These are phyloP conservation scores for Orientallactaga sibirica DNA, from an alignment of 2,797 vertebrate species.

Conservation along the genomic window DNA sequence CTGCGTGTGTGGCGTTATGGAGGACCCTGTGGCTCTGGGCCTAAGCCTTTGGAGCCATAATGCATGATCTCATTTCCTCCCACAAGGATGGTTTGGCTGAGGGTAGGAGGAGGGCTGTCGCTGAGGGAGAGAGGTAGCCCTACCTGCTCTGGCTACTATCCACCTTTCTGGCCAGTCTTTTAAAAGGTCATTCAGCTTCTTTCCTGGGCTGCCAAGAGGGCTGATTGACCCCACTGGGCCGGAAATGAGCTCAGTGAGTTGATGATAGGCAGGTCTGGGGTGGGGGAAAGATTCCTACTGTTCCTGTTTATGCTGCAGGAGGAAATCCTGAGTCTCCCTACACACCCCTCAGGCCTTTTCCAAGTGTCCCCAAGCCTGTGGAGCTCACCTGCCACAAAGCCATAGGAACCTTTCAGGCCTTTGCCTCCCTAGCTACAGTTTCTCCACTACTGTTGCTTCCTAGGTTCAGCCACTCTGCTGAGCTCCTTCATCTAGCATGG, in stretches of 20 bases:
- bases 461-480: background rate
- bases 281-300: background rate
- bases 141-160: background rate
- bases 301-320: slow-evolving; percentile 41
- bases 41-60: background rate
- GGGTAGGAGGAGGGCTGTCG: background rate
- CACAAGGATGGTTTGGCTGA: background rate
- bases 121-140: background rate
- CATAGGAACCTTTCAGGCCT: background rate
- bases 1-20: background rate
- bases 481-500: background rate
- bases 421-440: background rate
- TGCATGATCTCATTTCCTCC: slow-evolving; percentile 32
- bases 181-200: background rate
- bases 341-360: background rate
- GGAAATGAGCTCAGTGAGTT: slow-evolving; percentile 51
- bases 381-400: background rate
- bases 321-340: slow-evolving; percentile 25
- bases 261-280: background rate
- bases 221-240: background rate
- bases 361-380: background rate
- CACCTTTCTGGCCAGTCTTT: background rate
- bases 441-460: background rate
- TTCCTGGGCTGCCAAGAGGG: background rate
- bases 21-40: background rate